A percentile compares a stretch with the other conserved stretches of the same genome.
Evolutionary conservation across 2,888 invertebrate genomes (phyloP).

Genomic region (Lathronympha strigana): DNA sequence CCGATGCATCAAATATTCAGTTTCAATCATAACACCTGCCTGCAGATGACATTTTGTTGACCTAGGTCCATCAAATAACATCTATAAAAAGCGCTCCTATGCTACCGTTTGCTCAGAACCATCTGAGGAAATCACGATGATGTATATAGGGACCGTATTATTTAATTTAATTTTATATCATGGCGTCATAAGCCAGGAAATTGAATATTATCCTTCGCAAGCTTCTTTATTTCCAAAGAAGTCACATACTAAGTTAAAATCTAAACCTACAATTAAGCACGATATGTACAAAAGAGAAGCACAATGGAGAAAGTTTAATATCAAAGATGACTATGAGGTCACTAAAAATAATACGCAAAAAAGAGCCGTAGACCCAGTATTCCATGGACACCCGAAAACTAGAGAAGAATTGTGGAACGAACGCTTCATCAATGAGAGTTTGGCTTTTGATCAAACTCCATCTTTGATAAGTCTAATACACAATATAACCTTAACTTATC

Average conservation of each 20-base stretch:
- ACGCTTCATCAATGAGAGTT: constrained; percentile 72
- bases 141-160: constrained; percentile 35
- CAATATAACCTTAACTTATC: constrained; percentile 84
- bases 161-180: constrained; percentile 25
- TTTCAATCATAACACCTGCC: constrained; percentile 81
- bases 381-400: constrained; percentile 84
- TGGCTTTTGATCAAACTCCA: constrained; percentile 77
- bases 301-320: constrained; percentile 46
- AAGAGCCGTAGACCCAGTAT: constrained; percentile 79
- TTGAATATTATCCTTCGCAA: constrained; percentile 69
- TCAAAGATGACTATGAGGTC: neutral
- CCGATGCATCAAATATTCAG: constrained; percentile 72
- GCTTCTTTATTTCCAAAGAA: constrained; percentile 18
- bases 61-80: constrained; percentile 59
- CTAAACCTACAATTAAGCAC: neutral
- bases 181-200: constrained; percentile 52
- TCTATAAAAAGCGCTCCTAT: constrained; percentile 60
- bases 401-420: constrained; percentile 81
- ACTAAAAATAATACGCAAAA: constrained; percentile 36
- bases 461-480: constrained; percentile 85
- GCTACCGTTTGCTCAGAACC: constrained; percentile 29
- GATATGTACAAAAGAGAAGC: constrained; percentile 29
- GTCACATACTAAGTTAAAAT: neutral
- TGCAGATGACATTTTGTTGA: constrained; percentile 59
- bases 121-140: constrained; percentile 40